Base-by-base conservation (phyloP, 2,797 vertebrate species). In the Coregonus ussuriensis region DNA sequence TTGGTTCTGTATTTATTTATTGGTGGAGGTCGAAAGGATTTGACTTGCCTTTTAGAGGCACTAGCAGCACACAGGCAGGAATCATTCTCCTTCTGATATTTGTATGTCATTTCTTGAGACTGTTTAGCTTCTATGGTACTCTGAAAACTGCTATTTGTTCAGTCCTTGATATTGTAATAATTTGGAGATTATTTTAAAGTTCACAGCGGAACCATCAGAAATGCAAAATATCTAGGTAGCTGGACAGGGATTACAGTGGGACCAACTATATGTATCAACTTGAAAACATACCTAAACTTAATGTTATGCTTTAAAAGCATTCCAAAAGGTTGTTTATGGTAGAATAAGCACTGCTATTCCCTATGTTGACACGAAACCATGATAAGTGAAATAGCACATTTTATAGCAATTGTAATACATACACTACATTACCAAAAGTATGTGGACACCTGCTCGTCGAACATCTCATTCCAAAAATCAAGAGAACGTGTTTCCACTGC, bases 231-330 rank as follows among this genome's bases (percentile, higher is more conserved):
- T 41, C 7, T 41, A 41, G 41, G 41, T 41, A 41, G 41, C 41
- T 41, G 2, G 41, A 47, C 41, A 47, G 41, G 41, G 41, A 47
- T 11, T 47, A 47, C 65, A 62, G 52, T 63, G 66, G 78, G 82
- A 87, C 78, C 79, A 85, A 77, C 62, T 65, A 53, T 52, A 51
- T 71, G 70, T 21, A 52, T 71, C 69, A 51, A 11, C 3, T 71
- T 63, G 41, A 47, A 47, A 47, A 59, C 5, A 41, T 14, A 25
- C 6, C 11, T 21, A 15, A 71, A 11, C 69, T 29, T 11, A 25
- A 29, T 16, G 29, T 67, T 31, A 7, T 31, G 29, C 1, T 4
- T 35, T 33, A 54, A 18, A 21, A n/a, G 62, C n/a, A 21, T 65
- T 21, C 25, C 62, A 25, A 65, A 31, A 65, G 21, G n/a, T 65